A percentile compares a stretch with the other conserved stretches of the same genome.
These are phyloP conservation scores for Ctena decussata DNA, from an alignment of 2,888 invertebrate genomes.

Conservation along the genomic window DNA sequence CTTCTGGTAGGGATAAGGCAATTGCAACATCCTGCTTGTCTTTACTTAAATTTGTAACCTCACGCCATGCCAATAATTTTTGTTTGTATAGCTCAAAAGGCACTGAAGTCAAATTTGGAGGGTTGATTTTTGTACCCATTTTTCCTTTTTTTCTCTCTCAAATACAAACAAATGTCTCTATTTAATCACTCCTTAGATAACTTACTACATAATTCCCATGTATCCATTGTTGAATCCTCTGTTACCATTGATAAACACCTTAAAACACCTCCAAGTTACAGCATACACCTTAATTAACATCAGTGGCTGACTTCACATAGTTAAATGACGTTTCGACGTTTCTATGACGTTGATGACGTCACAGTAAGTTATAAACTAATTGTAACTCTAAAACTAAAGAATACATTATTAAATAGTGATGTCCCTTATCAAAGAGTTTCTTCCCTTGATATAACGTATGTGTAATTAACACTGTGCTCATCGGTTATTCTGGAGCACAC, in stretches of 20 bases:
- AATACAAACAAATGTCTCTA: not conserved
- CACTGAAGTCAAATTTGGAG: not conserved
- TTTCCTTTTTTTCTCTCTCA: not conserved
- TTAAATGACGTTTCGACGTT: not conserved
- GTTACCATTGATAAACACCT: too few species aligned
- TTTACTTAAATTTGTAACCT: not conserved
- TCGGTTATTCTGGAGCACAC: too few species aligned
- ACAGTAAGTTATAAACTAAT: too few species aligned
- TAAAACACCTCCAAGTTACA: not conserved
- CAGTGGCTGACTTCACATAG: not conserved
- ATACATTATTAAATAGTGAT: too few species aligned
- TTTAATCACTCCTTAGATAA: not conserved
- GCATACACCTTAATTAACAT: not conserved
- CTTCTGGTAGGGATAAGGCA: too few species aligned
- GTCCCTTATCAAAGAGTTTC: not conserved
- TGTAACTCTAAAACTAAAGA: too few species aligned
- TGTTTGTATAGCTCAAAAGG: not conserved
- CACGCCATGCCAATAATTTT: too few species aligned
- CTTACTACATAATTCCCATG: too few species aligned
- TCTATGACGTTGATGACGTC: too few species aligned
- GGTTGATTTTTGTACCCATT: constrained; percentile 1
- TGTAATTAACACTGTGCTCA: not conserved
- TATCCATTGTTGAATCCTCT: too few species aligned
- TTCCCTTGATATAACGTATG: not conserved
- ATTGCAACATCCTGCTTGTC: constrained; percentile 4